Evolutionary conservation across 2,888 invertebrate species (phyloP).

Genomic region (Tuberolachnus salignus): DNA sequence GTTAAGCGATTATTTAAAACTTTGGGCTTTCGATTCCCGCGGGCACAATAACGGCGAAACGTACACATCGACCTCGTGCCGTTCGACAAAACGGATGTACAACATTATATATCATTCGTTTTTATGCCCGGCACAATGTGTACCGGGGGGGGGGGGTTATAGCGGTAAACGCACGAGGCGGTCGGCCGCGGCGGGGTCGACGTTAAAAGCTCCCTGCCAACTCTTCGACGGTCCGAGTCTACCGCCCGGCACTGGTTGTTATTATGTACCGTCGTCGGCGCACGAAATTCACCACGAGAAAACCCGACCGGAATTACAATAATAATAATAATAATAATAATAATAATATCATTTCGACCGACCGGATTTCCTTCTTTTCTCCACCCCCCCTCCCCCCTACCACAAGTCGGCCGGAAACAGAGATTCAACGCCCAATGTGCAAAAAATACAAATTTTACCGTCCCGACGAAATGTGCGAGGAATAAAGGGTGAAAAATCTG

Average conservation of each 20-base stretch:
- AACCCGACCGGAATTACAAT: background rate
- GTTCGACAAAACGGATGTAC: conserved; percentile 8
- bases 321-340: too few species aligned
- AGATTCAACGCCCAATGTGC: too few species aligned
- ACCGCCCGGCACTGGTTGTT: background rate
- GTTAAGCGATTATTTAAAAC: conserved; percentile 32
- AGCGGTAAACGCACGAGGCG: background rate
- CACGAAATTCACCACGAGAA: background rate
- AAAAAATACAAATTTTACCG: too few species aligned
- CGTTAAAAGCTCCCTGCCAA: conserved; percentile 10
- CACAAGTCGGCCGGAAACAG: too few species aligned
- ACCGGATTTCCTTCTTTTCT: too few species aligned
- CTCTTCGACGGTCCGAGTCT: background rate
- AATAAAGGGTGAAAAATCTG: too few species aligned
- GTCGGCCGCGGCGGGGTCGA: background rate
- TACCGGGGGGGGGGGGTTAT: background rate
- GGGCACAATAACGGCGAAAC: background rate
- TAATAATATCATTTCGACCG: too few species aligned
- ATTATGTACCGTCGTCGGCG: background rate
- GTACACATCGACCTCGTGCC: conserved; percentile 5
- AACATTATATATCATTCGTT: background rate
- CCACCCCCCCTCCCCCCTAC: too few species aligned
- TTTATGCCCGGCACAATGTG: background rate
- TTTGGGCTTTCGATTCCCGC: conserved; percentile 22
- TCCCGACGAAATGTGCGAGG: too few species aligned